Base-by-base conservation (phyloP, 2,113 vertebrate genomes). In the Eretmochelys imbricata region DNA sequence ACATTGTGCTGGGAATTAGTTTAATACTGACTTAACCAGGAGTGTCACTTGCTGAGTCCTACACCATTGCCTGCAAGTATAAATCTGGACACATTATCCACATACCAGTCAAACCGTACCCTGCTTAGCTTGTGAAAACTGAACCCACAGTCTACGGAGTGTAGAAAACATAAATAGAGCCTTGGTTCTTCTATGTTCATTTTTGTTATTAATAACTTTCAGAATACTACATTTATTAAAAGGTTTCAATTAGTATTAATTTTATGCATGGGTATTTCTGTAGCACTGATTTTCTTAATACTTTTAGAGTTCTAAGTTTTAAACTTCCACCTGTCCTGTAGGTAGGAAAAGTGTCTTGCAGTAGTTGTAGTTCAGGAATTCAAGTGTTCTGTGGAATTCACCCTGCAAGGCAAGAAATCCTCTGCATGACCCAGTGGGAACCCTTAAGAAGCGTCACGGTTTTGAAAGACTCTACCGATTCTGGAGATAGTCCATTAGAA, bases 11-110 rank as follows among this genome's bases (percentile, higher is more conserved):
- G 55, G 35, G 80, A 6, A 1, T 46, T 78, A 51, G 1, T 84
- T n/a, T 89, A 86, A 29, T 88, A 29, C 72, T 81, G 84, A 94
- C 46, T 82, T n/a, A 65, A 72, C 82, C 13, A 19, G 87, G n/a
- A 53, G 10, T 72, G 25, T 9, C 5, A 0, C 1, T 80, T 88
- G 35, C 49, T 65, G 69, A 78, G 59, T 79, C 46, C 84, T 78
- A 86, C 92, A 65, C 48, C 80, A 6, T 87, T 93, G 35, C 2
- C 1, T 38, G 17, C 25, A 81, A 10, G 29, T 49, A 46, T 49
- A 46, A 1, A 8, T 90, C n/a, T 78, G 1, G 53, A 62, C 24
- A 62, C 49, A 92, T 27, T 9, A 29, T 46, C n/a, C 72, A 9
- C 11, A 0, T 87, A 31, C 17, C 38, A 80, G 9, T 50, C n/a